Percentiles rank a stretch among this genome's conserved stretches.
Evolutionary conservation across 2,797 vertebrate genomes (phyloP).

Genomic region (Okamejei kenojei): DNA sequence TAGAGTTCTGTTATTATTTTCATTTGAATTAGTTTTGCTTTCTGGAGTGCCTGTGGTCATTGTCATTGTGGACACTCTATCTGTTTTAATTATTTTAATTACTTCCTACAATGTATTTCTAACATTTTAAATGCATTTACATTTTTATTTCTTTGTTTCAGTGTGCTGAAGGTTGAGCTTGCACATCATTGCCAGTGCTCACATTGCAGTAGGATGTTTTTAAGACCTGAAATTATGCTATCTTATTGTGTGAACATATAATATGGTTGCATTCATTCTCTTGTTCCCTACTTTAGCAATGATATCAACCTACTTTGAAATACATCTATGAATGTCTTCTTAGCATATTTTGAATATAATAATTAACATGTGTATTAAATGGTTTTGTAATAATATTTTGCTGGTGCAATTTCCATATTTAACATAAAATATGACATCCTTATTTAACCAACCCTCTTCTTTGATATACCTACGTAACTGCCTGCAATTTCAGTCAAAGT

Average conservation of each 20-base stretch:
- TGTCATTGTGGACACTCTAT: not conserved
- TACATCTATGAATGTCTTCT: not conserved
- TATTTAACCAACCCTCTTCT: not conserved
- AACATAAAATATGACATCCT: not conserved
- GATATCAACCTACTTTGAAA: not conserved
- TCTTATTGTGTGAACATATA: not conserved
- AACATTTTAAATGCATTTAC: conserved; percentile 6
- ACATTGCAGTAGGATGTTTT: not conserved
- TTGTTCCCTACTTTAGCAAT: not conserved
- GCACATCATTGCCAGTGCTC: not conserved
- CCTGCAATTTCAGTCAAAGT: not conserved
- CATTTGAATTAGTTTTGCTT: conserved; percentile 11
- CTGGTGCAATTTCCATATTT: not conserved
- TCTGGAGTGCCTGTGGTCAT: not conserved
- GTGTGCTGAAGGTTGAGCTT: not conserved
- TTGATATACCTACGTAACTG: not conserved
- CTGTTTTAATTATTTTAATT: conserved; percentile 2
- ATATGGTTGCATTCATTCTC: not conserved
- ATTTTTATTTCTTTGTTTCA: conserved; percentile 1
- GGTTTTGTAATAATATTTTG: not conserved
- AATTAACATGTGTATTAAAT: not conserved
- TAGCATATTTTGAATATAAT: not conserved
- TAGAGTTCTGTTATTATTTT: not conserved
- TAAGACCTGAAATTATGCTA: not conserved
- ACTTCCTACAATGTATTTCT: not conserved